These are phyloP conservation scores for Phaenicophaeus curvirostris DNA, from an alignment of 2,797 vertebrate species.

Conservation along the genomic window DNA sequence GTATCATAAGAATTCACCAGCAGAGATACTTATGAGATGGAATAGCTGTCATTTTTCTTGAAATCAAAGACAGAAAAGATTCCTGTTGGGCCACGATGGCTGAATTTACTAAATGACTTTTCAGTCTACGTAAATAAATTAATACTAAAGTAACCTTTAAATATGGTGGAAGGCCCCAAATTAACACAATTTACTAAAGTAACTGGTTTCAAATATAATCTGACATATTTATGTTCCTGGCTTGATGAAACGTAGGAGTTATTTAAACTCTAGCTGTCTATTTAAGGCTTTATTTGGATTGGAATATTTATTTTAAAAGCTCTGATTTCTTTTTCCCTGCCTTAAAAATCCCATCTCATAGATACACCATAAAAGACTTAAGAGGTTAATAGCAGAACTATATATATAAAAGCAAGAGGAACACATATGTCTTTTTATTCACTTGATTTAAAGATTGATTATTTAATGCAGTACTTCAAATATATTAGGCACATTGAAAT, in stretches of 20 bases:
- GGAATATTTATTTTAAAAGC: neutral
- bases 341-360: neutral
- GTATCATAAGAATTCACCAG: neutral
- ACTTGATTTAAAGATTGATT: neutral
- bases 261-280: neutral
- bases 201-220: neutral
- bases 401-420: neutral
- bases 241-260: neutral
- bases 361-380: neutral
- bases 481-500: neutral
- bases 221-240: neutral
- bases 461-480: neutral
- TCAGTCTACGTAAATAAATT: neutral
- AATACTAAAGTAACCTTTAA: neutral
- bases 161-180: neutral
- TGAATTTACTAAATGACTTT: constrained; percentile 11
- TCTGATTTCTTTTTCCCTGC: neutral
- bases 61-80: neutral
- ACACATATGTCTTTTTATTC: neutral
- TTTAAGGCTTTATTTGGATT: neutral
- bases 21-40: neutral
- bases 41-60: neutral
- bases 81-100: neutral
- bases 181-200: neutral
- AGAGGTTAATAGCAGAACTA: neutral